Evolutionary conservation across 2,888 invertebrate species (phyloP).

Genomic region (Axea sp.): DNA sequence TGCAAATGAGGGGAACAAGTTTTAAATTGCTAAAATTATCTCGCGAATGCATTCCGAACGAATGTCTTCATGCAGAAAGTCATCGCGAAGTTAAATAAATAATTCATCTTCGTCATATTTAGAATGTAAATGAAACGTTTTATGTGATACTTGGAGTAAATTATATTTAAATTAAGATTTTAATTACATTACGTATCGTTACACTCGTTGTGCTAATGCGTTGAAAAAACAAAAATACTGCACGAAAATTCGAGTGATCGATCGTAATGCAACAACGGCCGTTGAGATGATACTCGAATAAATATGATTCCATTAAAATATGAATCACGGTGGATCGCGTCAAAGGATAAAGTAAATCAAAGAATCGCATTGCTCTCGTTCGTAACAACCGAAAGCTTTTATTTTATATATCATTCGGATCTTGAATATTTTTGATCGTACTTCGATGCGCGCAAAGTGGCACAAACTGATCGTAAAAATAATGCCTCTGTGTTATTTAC

Average conservation of each 20-base stretch:
- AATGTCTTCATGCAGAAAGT: background rate
- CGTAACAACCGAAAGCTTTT: slow-evolving; percentile 44
- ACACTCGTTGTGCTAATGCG: background rate
- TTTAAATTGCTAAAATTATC: slow-evolving; percentile 2
- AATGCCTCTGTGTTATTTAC: too few species aligned
- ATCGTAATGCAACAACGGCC: background rate
- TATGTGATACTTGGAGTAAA: background rate
- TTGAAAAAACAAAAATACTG: background rate
- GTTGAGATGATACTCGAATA: too few species aligned
- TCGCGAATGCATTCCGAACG: background rate
- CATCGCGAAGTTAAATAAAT: slow-evolving; percentile 7
- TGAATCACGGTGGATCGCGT: too few species aligned
- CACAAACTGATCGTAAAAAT: background rate
- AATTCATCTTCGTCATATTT: slow-evolving; percentile 8
- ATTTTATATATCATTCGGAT: slow-evolving; percentile 16
- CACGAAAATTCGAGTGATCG: too few species aligned
- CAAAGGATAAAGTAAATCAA: too few species aligned
- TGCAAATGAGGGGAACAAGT: background rate
- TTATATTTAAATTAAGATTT: slow-evolving; percentile 5
- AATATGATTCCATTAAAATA: background rate
- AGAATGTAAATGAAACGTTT: slow-evolving; percentile 15
- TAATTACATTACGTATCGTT: slow-evolving; percentile 2
- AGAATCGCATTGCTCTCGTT: slow-evolving; percentile 25
- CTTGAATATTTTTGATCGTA: slow-evolving; percentile 7
- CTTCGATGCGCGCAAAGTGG: background rate